A percentile compares a stretch with the other conserved stretches of the same genome.
Evolutionary conservation across 2,888 invertebrate species (phyloP).

Genomic region (Mimachlamys varia): DNA sequence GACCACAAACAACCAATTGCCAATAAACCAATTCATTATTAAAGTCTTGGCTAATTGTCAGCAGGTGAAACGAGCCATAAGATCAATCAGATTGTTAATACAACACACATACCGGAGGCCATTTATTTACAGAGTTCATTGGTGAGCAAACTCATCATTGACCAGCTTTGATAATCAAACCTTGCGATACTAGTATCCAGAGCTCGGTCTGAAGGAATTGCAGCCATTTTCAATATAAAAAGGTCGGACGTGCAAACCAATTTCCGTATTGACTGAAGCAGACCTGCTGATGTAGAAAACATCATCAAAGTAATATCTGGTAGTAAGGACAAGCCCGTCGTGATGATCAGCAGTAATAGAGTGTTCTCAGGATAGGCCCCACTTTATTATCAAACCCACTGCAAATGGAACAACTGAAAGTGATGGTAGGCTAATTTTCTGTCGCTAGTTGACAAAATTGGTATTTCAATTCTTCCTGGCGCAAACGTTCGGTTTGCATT

Average conservation of each 20-base stretch:
- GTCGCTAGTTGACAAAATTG: neutral
- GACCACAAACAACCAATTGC: neutral
- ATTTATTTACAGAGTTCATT: neutral
- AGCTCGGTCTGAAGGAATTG: neutral
- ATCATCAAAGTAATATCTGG: conserved; percentile 28
- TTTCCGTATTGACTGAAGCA: neutral
- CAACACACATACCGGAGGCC: neutral
- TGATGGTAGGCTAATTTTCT: conserved; percentile 18
- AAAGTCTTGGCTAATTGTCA: conserved; percentile 17
- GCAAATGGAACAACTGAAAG: neutral
- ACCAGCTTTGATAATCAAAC: neutral
- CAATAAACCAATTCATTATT: conserved; percentile 20
- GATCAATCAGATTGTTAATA: neutral
- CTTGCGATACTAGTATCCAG: neutral
- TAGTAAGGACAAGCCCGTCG: neutral
- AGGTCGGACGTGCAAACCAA: neutral
- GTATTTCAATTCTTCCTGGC: neutral
- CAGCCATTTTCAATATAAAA: conserved; percentile 30
- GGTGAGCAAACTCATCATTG: neutral
- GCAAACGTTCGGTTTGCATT: neutral
- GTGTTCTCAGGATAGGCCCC: neutral
- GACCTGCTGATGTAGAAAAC: neutral
- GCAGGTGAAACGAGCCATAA: neutral
- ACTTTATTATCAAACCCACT: neutral
- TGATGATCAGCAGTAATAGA: neutral